Evolutionary conservation across 2,888 invertebrate genomes (phyloP).

Genomic region (Microdon myrmicae): DNA sequence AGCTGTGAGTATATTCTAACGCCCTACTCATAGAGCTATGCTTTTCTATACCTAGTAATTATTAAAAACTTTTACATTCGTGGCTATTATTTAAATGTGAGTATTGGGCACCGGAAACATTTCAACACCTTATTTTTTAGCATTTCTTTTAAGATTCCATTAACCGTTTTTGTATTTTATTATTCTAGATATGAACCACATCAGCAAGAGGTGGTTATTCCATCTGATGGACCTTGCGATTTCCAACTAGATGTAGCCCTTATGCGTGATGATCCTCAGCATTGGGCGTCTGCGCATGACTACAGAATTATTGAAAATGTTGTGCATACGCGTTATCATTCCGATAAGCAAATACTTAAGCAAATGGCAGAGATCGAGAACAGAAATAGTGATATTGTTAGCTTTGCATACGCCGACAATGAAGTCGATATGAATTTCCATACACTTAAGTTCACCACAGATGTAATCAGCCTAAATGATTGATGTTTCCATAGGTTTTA

Average conservation of each 20-base stretch:
- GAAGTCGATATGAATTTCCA: conserved; percentile 74
- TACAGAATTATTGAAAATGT: conserved; percentile 77
- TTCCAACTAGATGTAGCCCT: conserved; percentile 80
- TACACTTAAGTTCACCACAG: conserved; percentile 77
- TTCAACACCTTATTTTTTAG: too few species aligned
- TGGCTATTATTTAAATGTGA: too few species aligned
- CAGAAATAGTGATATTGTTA: conserved; percentile 74
- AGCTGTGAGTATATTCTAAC: too few species aligned
- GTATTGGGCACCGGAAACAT: too few species aligned
- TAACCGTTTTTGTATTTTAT: too few species aligned
- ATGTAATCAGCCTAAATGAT: conserved; percentile 68
- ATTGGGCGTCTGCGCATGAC: conserved; percentile 87
- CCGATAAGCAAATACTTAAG: conserved; percentile 73
- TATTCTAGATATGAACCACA: conserved; percentile 58
- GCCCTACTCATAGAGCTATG: too few species aligned
- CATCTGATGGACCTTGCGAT: conserved; percentile 69
- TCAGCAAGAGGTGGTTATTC: conserved; percentile 61
- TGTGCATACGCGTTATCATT: conserved; percentile 74
- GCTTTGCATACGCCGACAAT: conserved; percentile 76
- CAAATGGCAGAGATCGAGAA: conserved; percentile 77
- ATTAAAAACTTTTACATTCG: too few species aligned
- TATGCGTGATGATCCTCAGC: conserved; percentile 81
- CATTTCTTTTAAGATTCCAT: too few species aligned
- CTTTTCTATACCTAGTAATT: too few species aligned
- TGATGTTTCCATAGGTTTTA: background rate